Percentiles rank a stretch among this genome's conserved stretches.
Conservation (phyloP, 2,888 invertebrate species). For the Chrysotoxum bicinctum region DNA sequence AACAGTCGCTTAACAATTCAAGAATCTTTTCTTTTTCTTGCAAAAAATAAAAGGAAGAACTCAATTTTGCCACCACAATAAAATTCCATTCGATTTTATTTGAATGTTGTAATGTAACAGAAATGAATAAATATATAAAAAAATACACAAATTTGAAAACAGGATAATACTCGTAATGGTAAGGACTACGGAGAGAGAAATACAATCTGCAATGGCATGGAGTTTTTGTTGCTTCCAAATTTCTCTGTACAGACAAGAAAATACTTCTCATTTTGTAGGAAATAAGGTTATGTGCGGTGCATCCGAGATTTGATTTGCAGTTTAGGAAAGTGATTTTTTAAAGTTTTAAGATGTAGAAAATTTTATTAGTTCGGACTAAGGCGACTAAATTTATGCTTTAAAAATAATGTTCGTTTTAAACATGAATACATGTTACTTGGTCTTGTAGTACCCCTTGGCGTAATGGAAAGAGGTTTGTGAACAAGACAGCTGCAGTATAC, state of each 20-base stretch:
- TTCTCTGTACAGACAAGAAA: conserved; percentile 16
- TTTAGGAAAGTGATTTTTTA: conserved; percentile 29
- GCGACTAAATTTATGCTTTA: background rate
- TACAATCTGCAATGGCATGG: background rate
- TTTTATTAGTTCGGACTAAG: background rate
- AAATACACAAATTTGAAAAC: conserved; percentile 48
- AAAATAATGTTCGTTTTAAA: too few species aligned
- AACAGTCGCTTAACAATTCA: conserved; percentile 42
- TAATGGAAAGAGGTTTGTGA: too few species aligned
- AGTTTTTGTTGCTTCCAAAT: background rate
- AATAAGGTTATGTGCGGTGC: conserved; percentile 51
- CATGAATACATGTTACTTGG: too few species aligned
- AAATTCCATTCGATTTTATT: conserved; percentile 73
- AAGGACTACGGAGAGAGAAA: conserved; percentile 35
- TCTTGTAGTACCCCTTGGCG: too few species aligned
- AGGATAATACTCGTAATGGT: conserved; percentile 70
- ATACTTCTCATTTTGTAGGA: background rate
- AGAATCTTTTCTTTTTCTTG: background rate
- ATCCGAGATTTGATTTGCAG: conserved; percentile 43
- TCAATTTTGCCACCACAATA: conserved; percentile 71
- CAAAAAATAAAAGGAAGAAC: conserved; percentile 46
- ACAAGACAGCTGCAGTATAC: too few species aligned
- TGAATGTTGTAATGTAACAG: conserved; percentile 65
- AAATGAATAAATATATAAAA: conserved; percentile 28
- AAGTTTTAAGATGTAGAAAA: background rate